Evolutionary conservation across 2,797 vertebrate species (phyloP), one percentile per base, ranked within the genome.

Genomic region (Coilia nasus): DNA sequence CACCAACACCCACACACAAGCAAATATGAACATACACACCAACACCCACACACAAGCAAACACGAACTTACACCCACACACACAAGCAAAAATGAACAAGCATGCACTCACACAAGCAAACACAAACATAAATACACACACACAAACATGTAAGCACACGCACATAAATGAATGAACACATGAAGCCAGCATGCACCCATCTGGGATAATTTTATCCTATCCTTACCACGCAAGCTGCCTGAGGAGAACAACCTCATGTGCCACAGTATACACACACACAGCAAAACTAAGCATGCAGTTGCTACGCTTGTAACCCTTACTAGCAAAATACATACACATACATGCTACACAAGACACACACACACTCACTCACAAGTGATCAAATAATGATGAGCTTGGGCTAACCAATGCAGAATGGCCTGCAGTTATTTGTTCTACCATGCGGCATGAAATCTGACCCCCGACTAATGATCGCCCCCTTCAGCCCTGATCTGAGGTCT

Each of bases 351-450:
- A 64, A 21, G 5, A 23, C 60, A 60, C 59, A 25, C 62, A 28
- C 0, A 25, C 23, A 64, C 62, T 4, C 28, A 31, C 25, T 31
- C 64, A 41, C 71, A 10, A 19, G 35, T 35, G 2, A 14, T 41
- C 7, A 78, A 17, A 78, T 78, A 35, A 44, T 78, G 17, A 78
- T 15, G 71, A 21, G 17, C 19, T 44, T 19, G 35, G 71, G 71
- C 71, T 78, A 31, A 44, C 44, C 31, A 78, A 78, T 78, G 71
- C 71, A 78, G 15, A 78, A 78, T 44, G 71, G 19, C 71, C 71
- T 21, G 35, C 71, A 78, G 71, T 78, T 31, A 31, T 9, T 23
- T 19, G 41, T 23, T 10, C 57, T 82, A 19, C 64, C 6, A 56
- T 1, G 7, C 6, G 2, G 85, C 35, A 6, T 50, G 10, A 28